phyloP scores from a whole-genome alignment of 1,140 invertebrate species.

The Temnothorax curvispinosus region DNA sequence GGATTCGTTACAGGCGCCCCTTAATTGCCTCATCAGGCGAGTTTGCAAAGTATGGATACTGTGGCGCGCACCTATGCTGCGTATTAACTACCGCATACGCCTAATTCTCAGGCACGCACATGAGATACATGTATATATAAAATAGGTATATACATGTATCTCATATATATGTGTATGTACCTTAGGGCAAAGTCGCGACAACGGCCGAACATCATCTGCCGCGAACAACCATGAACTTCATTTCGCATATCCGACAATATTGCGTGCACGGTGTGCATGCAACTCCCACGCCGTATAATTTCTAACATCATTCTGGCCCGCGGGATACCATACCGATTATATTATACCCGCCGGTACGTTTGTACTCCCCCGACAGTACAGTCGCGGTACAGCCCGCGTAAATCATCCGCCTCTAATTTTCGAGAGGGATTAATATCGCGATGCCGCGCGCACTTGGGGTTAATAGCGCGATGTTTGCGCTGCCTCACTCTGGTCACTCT shows the following conservation, averaged over 20 bases:
- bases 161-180: neutral
- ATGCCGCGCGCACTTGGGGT: neutral
- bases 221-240: slow-evolving; percentile 49
- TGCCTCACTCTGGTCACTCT: neutral
- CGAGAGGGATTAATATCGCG: slow-evolving; percentile 44
- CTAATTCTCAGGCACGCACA: slow-evolving; percentile 40
- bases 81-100: slow-evolving; percentile 53
- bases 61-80: slow-evolving; percentile 27
- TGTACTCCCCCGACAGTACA: slow-evolving; percentile 45
- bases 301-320: slow-evolving; percentile 45
- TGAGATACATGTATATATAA: neutral
- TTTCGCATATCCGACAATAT: slow-evolving; percentile 23
- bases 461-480: slow-evolving; percentile 25
- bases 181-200: slow-evolving; percentile 22
- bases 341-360: slow-evolving; percentile 32
- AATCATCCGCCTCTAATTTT: slow-evolving; percentile 60
- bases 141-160: neutral
- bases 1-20: slow-evolving; percentile 46
- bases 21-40: slow-evolving; percentile 59
- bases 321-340: slow-evolving; percentile 55
- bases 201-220: slow-evolving; percentile 22
- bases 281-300: slow-evolving; percentile 41
- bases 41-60: slow-evolving; percentile 54
- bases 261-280: neutral
- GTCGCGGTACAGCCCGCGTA: slow-evolving; percentile 21